Evolutionary conservation across 1,140 invertebrate species (phyloP).

Genomic region (Sesamia nonagrioides): DNA sequence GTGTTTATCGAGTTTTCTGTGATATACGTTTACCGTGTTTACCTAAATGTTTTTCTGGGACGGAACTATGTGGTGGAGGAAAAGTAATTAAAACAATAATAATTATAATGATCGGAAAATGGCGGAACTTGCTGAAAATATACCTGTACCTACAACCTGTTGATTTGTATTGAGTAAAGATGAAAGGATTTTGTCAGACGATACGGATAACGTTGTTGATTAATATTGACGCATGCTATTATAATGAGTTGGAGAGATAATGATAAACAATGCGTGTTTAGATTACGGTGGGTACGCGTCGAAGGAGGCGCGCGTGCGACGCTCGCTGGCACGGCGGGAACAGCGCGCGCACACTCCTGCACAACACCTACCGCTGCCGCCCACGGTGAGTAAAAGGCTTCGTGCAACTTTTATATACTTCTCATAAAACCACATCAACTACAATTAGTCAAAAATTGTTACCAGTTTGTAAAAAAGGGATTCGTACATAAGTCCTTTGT

Average conservation of each 20-base stretch:
- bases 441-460: too few relatives aligned
- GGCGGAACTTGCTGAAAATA: background rate
- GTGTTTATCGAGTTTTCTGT: background rate
- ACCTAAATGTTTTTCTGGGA: background rate
- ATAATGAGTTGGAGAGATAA: conserved; percentile 24
- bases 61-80: background rate
- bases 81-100: background rate
- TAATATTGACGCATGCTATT: conserved; percentile 20
- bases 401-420: background rate
- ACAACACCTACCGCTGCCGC: conserved; percentile 71
- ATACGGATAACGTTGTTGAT: background rate
- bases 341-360: conserved; percentile 70
- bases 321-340: conserved; percentile 71
- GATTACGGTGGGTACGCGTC: conserved; percentile 80
- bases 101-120: background rate
- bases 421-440: background rate
- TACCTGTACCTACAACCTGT: conserved; percentile 20
- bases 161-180: conserved; percentile 1
- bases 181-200: conserved; percentile 22
- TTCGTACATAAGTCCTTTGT: too few relatives aligned
- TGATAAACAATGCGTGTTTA: conserved; percentile 52
- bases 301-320: conserved; percentile 76
- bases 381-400: conserved; percentile 71
- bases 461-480: too few relatives aligned
- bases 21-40: background rate